phyloP scores from a whole-genome alignment of 2,888 invertebrate species.

The Leptothorax acervorum region DNA sequence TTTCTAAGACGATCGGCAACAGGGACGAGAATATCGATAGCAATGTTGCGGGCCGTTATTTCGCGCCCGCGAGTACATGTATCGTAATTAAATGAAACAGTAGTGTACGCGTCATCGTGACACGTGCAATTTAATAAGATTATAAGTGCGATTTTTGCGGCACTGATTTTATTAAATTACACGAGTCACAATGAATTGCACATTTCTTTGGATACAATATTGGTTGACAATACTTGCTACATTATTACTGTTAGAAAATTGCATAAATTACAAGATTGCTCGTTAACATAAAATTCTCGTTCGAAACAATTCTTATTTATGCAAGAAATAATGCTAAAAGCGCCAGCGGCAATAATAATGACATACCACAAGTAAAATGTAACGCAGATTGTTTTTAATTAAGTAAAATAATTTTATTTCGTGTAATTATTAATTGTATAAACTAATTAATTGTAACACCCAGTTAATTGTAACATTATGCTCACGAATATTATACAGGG shows the following conservation, averaged over 20 bases:
- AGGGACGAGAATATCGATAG: slow-evolving; percentile 20
- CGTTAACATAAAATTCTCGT: neutral
- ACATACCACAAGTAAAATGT: neutral
- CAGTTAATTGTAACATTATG: neutral
- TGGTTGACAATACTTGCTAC: neutral
- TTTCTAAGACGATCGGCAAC: slow-evolving; percentile 1
- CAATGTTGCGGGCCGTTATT: slow-evolving; percentile 14
- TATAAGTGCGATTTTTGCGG: neutral
- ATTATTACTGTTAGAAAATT: neutral
- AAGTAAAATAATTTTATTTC: slow-evolving; percentile 4
- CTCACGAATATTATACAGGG: neutral
- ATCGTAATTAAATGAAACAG: slow-evolving; percentile 50
- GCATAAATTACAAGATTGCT: neutral
- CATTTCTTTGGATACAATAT: neutral
- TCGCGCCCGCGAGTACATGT: neutral
- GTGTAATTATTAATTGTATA: neutral
- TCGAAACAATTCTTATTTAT: neutral
- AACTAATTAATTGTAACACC: neutral
- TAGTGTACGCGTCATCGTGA: neutral
- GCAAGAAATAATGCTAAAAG: neutral
- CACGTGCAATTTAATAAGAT: slow-evolving; percentile 1
- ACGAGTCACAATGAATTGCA: no score
- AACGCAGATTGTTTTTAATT: neutral
- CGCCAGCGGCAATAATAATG: no score
- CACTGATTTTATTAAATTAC: neutral